Conservation (phyloP, 2,888 invertebrate species). For the Auanema sp. region DNA sequence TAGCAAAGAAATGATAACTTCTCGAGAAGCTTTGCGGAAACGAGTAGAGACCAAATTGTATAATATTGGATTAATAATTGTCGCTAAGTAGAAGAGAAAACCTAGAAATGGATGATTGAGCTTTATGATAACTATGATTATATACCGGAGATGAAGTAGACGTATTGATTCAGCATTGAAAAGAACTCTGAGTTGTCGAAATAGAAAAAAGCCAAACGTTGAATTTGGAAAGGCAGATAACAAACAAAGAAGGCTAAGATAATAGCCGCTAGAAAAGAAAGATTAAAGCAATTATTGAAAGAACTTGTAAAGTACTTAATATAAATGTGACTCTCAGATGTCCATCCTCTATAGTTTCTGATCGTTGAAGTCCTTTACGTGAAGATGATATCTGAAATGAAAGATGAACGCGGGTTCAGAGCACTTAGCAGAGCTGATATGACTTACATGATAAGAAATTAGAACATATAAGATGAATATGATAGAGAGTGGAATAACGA, state of each 20-base stretch:
- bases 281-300: background rate
- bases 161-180: conserved; percentile 38
- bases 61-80: conserved; percentile 49
- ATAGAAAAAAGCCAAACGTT: conserved; percentile 50
- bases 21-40: conserved; percentile 46
- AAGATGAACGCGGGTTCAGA: no score
- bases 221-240: conserved; percentile 51
- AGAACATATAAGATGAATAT: conserved; percentile 43
- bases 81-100: conserved; percentile 47
- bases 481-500: conserved; percentile 39
- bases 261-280: conserved; percentile 41
- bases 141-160: conserved; percentile 49
- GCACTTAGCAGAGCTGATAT: no score
- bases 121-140: background rate
- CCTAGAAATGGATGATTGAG: conserved; percentile 36
- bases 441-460: conserved; percentile 37
- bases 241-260: conserved; percentile 51
- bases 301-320: conserved; percentile 19
- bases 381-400: no score
- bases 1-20: conserved; percentile 29
- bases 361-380: background rate
- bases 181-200: conserved; percentile 28
- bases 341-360: conserved; percentile 19
- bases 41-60: conserved; percentile 46
- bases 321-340: conserved; percentile 24